Conservation (phyloP, 2,797 vertebrate species). For the Onychomys leucogaster region DNA sequence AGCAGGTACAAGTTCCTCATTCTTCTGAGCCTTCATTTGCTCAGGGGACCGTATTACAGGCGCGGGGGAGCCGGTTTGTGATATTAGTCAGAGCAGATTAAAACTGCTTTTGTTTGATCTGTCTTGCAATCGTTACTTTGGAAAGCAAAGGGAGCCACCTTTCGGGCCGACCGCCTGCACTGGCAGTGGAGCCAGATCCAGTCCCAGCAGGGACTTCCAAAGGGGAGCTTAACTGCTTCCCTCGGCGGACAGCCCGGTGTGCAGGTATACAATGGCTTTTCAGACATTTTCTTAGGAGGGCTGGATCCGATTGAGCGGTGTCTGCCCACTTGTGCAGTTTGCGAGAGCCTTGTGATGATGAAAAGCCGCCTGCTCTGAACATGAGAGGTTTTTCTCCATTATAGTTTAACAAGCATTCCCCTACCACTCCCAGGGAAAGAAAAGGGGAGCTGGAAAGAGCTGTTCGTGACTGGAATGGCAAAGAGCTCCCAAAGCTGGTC, state of each 20-base stretch:
- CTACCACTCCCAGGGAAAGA: conserved; percentile 17
- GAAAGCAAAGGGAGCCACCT: conserved; percentile 72
- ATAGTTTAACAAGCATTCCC: conserved; percentile 45
- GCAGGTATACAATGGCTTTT: conserved; percentile 21
- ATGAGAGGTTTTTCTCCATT: conserved; percentile 58
- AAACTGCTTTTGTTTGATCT: conserved; percentile 69
- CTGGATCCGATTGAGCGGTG: background rate
- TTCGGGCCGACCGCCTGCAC: conserved; percentile 60
- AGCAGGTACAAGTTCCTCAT: background rate
- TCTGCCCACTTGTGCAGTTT: background rate
- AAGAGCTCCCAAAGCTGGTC: conserved; percentile 58
- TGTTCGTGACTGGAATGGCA: conserved; percentile 57
- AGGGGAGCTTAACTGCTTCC: conserved; percentile 58
- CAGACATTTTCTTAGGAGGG: background rate
- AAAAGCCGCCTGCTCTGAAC: conserved; percentile 28
- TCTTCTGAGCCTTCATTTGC: conserved; percentile 77
- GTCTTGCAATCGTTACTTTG: background rate
- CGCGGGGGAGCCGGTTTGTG: conserved; percentile 81
- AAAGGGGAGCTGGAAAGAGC: conserved; percentile 23
- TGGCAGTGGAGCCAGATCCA: background rate
- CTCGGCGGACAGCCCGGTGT: background rate
- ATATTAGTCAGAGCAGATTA: conserved; percentile 83
- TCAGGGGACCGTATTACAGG: conserved; percentile 63
- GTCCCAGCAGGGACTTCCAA: background rate
- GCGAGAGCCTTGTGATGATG: background rate